A percentile compares a stretch with the other conserved stretches of the same genome.
Conservation (phyloP, 2,888 invertebrate species). For the Plagodis dolabraria region DNA sequence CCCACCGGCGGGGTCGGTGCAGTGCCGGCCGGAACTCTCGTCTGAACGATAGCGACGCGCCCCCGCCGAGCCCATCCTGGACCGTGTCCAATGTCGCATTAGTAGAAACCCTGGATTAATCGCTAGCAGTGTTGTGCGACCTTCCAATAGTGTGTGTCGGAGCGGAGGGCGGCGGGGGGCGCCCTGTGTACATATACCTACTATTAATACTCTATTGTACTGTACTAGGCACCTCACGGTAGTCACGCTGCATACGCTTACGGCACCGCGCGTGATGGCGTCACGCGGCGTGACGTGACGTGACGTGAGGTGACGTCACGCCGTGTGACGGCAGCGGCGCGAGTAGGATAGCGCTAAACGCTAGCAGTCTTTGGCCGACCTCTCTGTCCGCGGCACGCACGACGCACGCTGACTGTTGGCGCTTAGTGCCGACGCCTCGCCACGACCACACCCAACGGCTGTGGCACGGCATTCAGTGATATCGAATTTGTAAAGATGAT, state of each 20-base stretch:
- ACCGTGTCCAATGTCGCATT: too few relatives aligned
- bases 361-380: slow-evolving; percentile 4
- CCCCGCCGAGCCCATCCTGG: not conserved
- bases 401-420: not conserved
- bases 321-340: not conserved
- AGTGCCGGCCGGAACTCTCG: slow-evolving; percentile 13
- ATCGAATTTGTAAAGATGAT: slow-evolving; percentile 48
- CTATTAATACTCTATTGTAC: slow-evolving; percentile 4
- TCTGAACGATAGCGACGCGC: slow-evolving; percentile 6
- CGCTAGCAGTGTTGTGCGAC: too few relatives aligned
- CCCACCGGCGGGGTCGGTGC: slow-evolving; percentile 3
- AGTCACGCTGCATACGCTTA: slow-evolving; percentile 34
- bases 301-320: slow-evolving; percentile 3
- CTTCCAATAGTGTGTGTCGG: not conserved
- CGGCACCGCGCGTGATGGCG: slow-evolving; percentile 5
- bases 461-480: slow-evolving; percentile 33
- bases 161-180: slow-evolving; percentile 9
- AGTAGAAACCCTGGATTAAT: too few relatives aligned
- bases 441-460: slow-evolving; percentile 15
- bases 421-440: not conserved
- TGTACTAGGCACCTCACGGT: slow-evolving; percentile 19
- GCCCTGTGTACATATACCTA: slow-evolving; percentile 9
- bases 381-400: not conserved
- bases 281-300: not conserved
- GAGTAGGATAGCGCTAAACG: slow-evolving; percentile 5